Evolutionary conservation across 2,888 invertebrate species (phyloP).

Genomic region (Physocephala rufipes): DNA sequence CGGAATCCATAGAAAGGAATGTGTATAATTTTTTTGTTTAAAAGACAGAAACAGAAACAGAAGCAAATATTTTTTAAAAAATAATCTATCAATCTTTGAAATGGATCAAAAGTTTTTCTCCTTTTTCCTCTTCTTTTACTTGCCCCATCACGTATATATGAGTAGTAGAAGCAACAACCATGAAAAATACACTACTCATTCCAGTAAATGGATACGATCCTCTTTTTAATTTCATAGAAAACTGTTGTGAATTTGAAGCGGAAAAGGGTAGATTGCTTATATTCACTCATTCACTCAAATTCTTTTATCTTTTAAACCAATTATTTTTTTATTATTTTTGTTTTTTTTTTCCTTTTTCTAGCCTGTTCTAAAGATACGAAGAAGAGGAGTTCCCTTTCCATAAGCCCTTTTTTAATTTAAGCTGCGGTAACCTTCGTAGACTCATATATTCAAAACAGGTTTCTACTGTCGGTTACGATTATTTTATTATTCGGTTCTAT

Average conservation of each 20-base stretch:
- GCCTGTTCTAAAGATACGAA: too few relatives aligned
- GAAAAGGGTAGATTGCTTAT: constrained; percentile 17
- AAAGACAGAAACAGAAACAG: background rate
- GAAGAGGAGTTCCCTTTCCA: too few relatives aligned
- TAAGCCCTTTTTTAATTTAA: background rate
- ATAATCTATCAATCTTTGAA: background rate
- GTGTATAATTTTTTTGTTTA: background rate
- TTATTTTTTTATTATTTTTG: constrained; percentile 11
- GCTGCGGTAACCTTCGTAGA: background rate
- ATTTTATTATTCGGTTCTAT: too few relatives aligned
- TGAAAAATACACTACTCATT: background rate
- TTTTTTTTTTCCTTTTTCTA: background rate
- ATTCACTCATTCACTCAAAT: background rate
- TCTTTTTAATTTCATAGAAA: constrained; percentile 13
- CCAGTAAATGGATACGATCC: constrained; percentile 10
- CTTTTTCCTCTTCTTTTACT: background rate
- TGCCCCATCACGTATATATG: background rate
- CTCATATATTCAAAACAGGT: constrained; percentile 28
- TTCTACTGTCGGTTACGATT: too few relatives aligned
- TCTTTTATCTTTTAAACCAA: background rate
- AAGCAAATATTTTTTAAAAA: background rate
- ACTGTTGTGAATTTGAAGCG: constrained; percentile 9
- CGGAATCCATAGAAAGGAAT: background rate
- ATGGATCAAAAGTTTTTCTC: too few relatives aligned
- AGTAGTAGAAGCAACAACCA: background rate